Evolutionary conservation across 1,140 invertebrate species (phyloP).

Genomic region (Rhyacophila brunnea): DNA sequence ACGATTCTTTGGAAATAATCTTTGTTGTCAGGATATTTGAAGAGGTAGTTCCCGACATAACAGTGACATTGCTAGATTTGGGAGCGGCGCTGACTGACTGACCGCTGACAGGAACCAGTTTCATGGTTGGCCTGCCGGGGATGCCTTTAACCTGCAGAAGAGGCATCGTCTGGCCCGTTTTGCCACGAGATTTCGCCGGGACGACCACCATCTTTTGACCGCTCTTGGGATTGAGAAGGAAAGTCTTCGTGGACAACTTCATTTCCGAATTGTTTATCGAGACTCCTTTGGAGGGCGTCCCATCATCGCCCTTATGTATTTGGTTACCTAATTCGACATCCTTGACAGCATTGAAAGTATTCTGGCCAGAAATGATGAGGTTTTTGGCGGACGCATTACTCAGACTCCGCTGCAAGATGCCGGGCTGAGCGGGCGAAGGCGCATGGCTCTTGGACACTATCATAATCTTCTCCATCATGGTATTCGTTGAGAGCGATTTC

Average conservation of each 20-base stretch:
- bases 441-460: constrained; percentile 50
- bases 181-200: constrained; percentile 44
- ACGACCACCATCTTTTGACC: constrained; percentile 54
- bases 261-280: constrained; percentile 51
- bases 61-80: constrained; percentile 40
- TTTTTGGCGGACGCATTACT: constrained; percentile 42
- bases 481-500: constrained; percentile 10
- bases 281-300: constrained; percentile 40
- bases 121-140: constrained; percentile 43
- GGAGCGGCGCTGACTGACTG: constrained; percentile 39
- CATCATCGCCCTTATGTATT: constrained; percentile 15
- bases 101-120: constrained; percentile 48
- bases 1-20: constrained; percentile 26
- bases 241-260: constrained; percentile 52
- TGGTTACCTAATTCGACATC: constrained; percentile 33
- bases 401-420: constrained; percentile 27
- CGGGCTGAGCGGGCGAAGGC: constrained; percentile 41
- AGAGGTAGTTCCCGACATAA: constrained; percentile 41
- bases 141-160: constrained; percentile 51
- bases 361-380: constrained; percentile 42
- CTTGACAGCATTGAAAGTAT: constrained; percentile 39
- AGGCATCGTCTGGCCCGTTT: constrained; percentile 44
- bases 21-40: constrained; percentile 23
- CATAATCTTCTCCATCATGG: constrained; percentile 47
- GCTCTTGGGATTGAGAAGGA: constrained; percentile 51